Evolutionary conservation across 2,113 vertebrate genomes (phyloP), one percentile per base, ranked within the genome.

Genomic region (Sorex araneus): DNA sequence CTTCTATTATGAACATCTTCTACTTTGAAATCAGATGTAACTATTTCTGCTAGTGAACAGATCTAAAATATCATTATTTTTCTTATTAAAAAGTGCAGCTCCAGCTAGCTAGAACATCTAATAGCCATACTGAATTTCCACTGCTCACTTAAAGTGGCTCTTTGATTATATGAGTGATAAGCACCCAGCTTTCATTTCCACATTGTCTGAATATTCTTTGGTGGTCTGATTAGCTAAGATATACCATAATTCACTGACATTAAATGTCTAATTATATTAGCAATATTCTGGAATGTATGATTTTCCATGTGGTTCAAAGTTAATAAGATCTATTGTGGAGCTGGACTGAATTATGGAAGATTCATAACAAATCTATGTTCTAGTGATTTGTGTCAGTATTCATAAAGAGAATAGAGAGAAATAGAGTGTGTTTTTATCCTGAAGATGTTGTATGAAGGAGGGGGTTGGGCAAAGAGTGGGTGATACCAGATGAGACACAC

Each of bases 281-380:
- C 23, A 84, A 75, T 43, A 71, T 80, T 92, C 32, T 81, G 47
- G 76, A 91, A 23, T 34, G 57, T 32, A 69, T 30, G 47, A 76
- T 93, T 82, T 79, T 36, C 84, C 90, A 73, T 54, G 60, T 73
- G 82, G 84, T 92, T 66, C 66, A 79, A 94, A 89, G 75, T 81
- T 81, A 54, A 81, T 81, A 66, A 66, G 84, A n/a, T 69, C 36
- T 73, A 60, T 54, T 73, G 10, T 83, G 85, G n/a, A 71, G 54
- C 50, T 88, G 54, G 28, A 40, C 21, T 34, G 36, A 92, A 73
- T 57, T 30, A 64, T 77, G 64, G 84, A 86, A 81, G 36, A 25
- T 23, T 54, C 78, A n/a, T 74, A 71, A 83, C 63, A 30, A 76
- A 83, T 82, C 63, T 87, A 63, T 78, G n/a, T 43, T 79, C 6